phyloP scores from a whole-genome alignment of 2,797 vertebrate genomes.

The Tenualosa ilisha region DNA sequence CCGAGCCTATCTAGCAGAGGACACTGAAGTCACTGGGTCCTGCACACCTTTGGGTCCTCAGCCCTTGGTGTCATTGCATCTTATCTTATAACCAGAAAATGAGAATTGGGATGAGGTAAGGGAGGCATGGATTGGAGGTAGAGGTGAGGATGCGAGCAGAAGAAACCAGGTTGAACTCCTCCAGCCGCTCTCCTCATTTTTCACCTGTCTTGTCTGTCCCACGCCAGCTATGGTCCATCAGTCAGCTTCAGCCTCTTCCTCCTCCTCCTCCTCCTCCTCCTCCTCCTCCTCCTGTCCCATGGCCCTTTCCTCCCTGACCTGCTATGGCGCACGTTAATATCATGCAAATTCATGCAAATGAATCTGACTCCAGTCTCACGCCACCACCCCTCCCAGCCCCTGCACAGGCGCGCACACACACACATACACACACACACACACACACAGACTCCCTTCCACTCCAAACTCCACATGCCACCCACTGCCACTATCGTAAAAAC shows the following conservation, averaged over 20 bases:
- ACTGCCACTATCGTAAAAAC: background rate
- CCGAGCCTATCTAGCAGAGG: background rate
- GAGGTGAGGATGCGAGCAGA: no score
- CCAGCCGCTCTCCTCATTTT: background rate
- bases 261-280: background rate
- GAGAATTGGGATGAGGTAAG: no score
- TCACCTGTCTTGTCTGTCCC: background rate
- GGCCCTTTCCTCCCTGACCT: slow-evolving; percentile 36
- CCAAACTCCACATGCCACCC: background rate
- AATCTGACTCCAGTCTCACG: slow-evolving; percentile 40
- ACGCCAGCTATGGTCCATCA: background rate
- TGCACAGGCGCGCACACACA: slow-evolving; percentile 46
- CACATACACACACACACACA: slow-evolving; percentile 36
- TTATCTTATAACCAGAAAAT: background rate
- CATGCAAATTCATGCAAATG: slow-evolving; percentile 55
- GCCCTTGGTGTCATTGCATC: background rate
- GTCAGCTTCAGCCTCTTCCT: background rate
- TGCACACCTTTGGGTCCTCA: background rate
- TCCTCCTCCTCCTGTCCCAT: slow-evolving; percentile 27
- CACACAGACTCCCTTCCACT: background rate
- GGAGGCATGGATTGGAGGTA: background rate
- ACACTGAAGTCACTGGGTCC: background rate
- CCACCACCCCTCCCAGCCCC: background rate
- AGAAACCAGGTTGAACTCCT: background rate
- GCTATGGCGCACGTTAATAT: slow-evolving; percentile 47